Percentiles rank a stretch among this genome's conserved stretches.
These are phyloP conservation scores for Athrips mouffetella DNA, from an alignment of 2,888 invertebrate genomes.

Conservation along the genomic window DNA sequence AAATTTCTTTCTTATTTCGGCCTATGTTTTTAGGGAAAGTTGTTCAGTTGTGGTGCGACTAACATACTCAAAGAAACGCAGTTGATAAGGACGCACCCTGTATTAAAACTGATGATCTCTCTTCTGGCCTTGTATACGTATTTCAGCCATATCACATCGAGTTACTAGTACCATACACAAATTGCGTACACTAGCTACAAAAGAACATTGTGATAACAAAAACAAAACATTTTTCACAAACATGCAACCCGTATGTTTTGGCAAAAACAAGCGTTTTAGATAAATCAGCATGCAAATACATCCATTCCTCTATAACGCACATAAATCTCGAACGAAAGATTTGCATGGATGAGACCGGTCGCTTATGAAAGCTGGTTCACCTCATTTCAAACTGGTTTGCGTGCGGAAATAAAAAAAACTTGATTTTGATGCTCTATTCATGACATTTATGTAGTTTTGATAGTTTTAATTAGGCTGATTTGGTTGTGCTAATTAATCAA, in stretches of 20 bases:
- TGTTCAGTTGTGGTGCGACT: no score
- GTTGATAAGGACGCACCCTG: no score
- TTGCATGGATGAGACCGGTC: constrained; percentile 22
- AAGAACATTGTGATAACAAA: not conserved
- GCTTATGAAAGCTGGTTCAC: not conserved
- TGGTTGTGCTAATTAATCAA: not conserved
- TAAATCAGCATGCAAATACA: constrained; percentile 37
- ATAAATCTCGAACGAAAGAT: constrained; percentile 35
- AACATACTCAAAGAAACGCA: no score
- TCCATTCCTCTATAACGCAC: constrained; percentile 36
- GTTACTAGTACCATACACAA: not conserved
- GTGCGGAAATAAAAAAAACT: not conserved
- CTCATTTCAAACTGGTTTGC: not conserved
- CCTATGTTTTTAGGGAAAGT: no score
- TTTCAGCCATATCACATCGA: no score
- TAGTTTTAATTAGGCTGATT: not conserved
- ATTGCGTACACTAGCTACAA: not conserved
- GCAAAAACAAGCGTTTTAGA: constrained; percentile 27
- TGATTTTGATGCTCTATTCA: not conserved
- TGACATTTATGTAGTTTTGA: not conserved
- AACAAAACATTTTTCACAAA: not conserved
- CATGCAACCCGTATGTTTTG: not conserved
- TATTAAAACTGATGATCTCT: no score
- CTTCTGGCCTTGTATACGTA: no score
- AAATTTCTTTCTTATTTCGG: no score